Evolutionary conservation across 1,140 invertebrate genomes (phyloP).

Genomic region (Leptestheria dahalacensis): DNA sequence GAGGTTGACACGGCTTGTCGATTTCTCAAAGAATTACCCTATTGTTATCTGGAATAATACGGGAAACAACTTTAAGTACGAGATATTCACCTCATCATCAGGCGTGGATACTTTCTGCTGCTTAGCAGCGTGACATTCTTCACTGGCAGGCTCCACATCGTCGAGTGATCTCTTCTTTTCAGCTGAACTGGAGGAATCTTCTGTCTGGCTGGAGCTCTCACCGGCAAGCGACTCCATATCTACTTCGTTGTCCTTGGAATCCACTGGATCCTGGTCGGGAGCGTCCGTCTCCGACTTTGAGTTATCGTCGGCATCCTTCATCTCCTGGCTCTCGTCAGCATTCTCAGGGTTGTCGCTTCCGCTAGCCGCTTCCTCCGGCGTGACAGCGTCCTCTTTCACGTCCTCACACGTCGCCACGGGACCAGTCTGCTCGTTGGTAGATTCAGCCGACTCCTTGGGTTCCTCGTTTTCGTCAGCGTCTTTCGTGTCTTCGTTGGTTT

Average conservation of each 20-base stretch:
- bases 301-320: background rate
- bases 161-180: background rate
- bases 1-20: too few species aligned
- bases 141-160: background rate
- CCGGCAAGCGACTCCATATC: background rate
- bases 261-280: background rate
- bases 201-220: background rate
- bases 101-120: background rate
- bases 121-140: constrained; percentile 5
- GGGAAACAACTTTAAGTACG: too few species aligned
- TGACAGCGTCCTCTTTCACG: background rate
- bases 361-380: background rate
- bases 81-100: background rate
- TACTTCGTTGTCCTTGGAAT: background rate
- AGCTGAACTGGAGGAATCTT: background rate
- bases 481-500: too few species aligned
- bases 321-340: background rate
- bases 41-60: too few species aligned
- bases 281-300: background rate
- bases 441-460: background rate
- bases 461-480: background rate
- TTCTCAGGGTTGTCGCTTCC: background rate
- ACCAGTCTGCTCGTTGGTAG: background rate
- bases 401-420: background rate
- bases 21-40: too few species aligned